phyloP scores from a whole-genome alignment of 2,888 invertebrate species.

The Prostheceraeus crozeri region DNA sequence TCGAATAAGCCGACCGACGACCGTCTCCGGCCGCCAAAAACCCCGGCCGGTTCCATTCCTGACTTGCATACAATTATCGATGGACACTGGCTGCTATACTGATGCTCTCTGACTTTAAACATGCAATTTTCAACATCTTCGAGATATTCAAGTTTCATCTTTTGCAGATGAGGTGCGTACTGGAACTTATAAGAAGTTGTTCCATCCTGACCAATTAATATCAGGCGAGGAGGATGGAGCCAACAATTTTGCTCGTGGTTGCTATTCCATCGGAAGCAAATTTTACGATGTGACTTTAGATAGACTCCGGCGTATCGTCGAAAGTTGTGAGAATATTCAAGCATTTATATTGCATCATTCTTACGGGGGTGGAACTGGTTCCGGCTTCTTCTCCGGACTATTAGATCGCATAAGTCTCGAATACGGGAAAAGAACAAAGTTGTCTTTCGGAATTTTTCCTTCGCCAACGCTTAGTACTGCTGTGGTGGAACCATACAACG shows the following conservation, averaged over 20 bases:
- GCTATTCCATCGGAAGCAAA: conserved; percentile 5
- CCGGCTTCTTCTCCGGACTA: conserved; percentile 11
- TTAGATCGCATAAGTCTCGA: conserved; percentile 5
- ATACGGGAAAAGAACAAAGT: conserved; percentile 1
- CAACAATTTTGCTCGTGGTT: conserved; percentile 21
- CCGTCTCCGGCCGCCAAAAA: no score
- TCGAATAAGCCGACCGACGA: no score
- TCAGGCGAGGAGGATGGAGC: conserved; percentile 2
- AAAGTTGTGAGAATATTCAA: conserved; percentile 10
- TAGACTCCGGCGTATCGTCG: conserved; percentile 2
- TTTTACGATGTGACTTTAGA: no score
- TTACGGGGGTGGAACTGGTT: conserved; percentile 19
- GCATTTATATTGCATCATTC: conserved; percentile 12
- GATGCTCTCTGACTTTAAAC: no score
- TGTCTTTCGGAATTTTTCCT: conserved; percentile 13
- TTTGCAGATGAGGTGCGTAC: conserved; percentile 11
- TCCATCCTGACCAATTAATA: not conserved
- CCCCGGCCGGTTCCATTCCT: no score
- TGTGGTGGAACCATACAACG: conserved; percentile 17
- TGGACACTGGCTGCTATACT: no score
- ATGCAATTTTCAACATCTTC: no score
- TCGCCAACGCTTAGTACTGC: conserved; percentile 4
- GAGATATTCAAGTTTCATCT: no score
- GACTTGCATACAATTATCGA: no score
- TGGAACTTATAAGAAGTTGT: conserved; percentile 15